Evolutionary conservation across 2,797 vertebrate genomes (phyloP).

Genomic region (Vireo griseus): DNA sequence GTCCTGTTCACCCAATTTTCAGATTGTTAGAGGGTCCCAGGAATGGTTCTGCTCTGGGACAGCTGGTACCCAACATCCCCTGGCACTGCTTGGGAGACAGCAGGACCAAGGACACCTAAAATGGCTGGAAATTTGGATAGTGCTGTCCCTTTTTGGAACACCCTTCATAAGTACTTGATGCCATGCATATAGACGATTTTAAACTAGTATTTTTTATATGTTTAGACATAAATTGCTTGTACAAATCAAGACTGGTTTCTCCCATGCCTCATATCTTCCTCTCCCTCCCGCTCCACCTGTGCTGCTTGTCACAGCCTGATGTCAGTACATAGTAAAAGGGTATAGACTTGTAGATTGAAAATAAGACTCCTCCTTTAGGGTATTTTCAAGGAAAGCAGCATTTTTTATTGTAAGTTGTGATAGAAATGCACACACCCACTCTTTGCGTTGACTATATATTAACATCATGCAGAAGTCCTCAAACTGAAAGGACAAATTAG

Average conservation of each 20-base stretch:
- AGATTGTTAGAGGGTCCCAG: not conserved
- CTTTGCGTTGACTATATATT: accelerated
- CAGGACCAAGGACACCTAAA: not conserved
- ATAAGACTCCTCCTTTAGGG: not conserved
- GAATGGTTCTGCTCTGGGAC: not conserved
- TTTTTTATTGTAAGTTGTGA: not conserved
- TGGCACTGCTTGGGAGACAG: accelerated
- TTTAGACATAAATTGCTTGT: not conserved
- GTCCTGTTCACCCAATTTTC: not conserved
- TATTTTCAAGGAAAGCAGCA: not conserved
- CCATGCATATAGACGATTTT: not conserved
- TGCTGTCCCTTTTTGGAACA: not conserved
- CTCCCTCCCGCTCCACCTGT: not conserved
- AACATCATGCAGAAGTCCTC: not conserved
- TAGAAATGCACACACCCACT: not conserved
- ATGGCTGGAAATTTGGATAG: not conserved
- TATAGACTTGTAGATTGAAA: not conserved
- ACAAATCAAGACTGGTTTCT: not conserved
- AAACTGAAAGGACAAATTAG: not conserved
- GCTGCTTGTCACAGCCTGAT: not conserved
- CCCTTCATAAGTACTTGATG: not conserved
- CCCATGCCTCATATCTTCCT: accelerated
- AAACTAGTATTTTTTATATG: not conserved
- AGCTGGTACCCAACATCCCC: accelerated
- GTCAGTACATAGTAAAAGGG: not conserved